These are phyloP conservation scores for Ephestia elutella DNA, from an alignment of 1,140 invertebrate genomes.

Conservation along the genomic window DNA sequence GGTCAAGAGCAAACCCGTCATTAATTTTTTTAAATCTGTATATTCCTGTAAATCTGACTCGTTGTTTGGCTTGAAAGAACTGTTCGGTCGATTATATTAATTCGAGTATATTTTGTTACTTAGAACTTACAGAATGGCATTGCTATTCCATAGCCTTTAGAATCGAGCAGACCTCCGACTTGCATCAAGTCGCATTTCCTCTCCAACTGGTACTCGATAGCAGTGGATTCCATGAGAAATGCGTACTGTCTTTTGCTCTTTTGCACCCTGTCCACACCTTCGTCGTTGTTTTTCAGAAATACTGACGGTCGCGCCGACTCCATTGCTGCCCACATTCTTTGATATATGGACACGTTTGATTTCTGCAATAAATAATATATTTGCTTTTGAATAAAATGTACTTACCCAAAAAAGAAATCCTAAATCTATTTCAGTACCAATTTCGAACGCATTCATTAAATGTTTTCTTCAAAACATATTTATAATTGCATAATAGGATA, in stretches of 20 bases:
- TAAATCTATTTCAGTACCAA: too few species aligned
- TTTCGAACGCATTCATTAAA: too few species aligned
- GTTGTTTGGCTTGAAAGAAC: too few species aligned
- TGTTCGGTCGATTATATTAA: too few species aligned
- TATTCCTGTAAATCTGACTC: too few species aligned
- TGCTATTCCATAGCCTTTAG: slow-evolving; percentile 88
- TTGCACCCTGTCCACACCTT: slow-evolving; percentile 87
- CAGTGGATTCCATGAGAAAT: slow-evolving; percentile 90
- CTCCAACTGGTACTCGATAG: slow-evolving; percentile 85
- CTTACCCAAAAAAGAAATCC: too few species aligned
- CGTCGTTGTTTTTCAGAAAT: slow-evolving; percentile 85
- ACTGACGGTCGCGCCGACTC: slow-evolving; percentile 85
- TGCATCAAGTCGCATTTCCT: slow-evolving; percentile 85
- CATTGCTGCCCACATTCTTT: slow-evolving; percentile 87
- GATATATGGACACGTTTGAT: slow-evolving; percentile 83
- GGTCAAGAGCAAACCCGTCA: too few species aligned
- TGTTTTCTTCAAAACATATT: too few species aligned
- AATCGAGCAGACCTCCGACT: slow-evolving; percentile 84
- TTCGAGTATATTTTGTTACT: too few species aligned
- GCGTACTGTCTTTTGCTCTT: slow-evolving; percentile 82
- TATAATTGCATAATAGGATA: too few species aligned
- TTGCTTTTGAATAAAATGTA: too few species aligned
- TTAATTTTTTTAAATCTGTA: too few species aligned
- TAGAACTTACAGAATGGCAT: slow-evolving; percentile 81
- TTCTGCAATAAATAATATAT: slow-evolving; percentile 59